A percentile compares a stretch with the other conserved stretches of the same genome.
Conservation (phyloP, 1,140 invertebrate genomes). For the Caenorhabditis briggsae region DNA sequence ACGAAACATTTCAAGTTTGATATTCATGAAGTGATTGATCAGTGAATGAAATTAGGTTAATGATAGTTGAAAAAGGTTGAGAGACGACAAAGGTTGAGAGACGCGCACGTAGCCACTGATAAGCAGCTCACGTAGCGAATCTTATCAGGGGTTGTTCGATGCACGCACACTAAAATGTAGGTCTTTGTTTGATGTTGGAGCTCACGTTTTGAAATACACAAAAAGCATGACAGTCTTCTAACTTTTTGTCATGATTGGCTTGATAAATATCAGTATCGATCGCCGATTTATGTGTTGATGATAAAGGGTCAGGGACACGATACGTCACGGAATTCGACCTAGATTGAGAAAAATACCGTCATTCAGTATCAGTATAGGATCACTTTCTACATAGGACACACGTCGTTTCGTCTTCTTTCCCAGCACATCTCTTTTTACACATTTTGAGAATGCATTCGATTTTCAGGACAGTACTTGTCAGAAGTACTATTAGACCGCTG, state of each 20-base stretch:
- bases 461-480: background rate
- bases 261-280: background rate
- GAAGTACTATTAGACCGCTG: background rate
- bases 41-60: background rate
- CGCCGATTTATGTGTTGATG: background rate
- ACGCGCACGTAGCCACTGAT: constrained; percentile 34
- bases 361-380: background rate
- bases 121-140: constrained; percentile 11
- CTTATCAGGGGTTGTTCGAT: background rate
- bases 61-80: background rate
- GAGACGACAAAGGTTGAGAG: background rate
- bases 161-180: constrained; percentile 13
- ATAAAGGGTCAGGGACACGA: constrained; percentile 38
- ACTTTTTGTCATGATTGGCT: background rate
- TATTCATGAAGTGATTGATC: background rate
- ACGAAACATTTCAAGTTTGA: too few species aligned
- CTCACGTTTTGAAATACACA: constrained; percentile 23
- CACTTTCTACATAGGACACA: background rate
- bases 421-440: background rate
- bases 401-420: background rate
- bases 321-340: constrained; percentile 31
- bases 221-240: background rate
- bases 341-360: constrained; percentile 3
- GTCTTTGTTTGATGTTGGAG: background rate
- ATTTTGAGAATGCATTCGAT: background rate